phyloP scores from a whole-genome alignment of 2,888 invertebrate genomes.

The Epirrita christyi region DNA sequence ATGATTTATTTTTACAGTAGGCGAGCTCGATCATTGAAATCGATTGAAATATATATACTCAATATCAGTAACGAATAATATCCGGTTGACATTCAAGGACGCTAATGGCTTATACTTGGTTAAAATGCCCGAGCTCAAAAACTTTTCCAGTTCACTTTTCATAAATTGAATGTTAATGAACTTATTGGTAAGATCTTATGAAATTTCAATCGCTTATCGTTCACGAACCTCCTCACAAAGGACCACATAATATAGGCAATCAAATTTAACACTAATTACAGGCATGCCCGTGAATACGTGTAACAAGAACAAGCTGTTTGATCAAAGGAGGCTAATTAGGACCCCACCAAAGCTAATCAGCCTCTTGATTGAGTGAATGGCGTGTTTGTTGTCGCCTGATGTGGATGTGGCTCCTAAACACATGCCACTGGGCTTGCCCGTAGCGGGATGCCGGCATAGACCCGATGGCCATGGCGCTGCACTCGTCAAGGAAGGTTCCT shows the following conservation, averaged over 20 bases:
- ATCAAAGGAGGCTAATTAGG: conserved; percentile 79
- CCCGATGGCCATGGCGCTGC: no score
- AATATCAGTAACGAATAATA: no score
- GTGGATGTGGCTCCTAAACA: conserved; percentile 3
- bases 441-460: no score
- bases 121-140: no score
- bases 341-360: conserved; percentile 66
- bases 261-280: conserved; percentile 40
- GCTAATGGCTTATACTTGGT: no score
- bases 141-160: no score
- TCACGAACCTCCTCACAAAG: neutral
- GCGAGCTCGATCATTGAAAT: conserved; percentile 13
- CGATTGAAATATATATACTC: neutral
- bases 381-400: conserved; percentile 56
- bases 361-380: conserved; percentile 74
- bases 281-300: conserved; percentile 50
- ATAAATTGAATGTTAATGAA: no score
- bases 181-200: no score
- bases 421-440: no score
- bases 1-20: conserved; percentile 34
- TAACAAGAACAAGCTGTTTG: conserved; percentile 71
- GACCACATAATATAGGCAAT: conserved; percentile 19
- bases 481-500: no score
- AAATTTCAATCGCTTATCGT: neutral
- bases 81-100: no score